Conservation (phyloP, 2,113 vertebrate species). For the Pachycephala philippinensis region DNA sequence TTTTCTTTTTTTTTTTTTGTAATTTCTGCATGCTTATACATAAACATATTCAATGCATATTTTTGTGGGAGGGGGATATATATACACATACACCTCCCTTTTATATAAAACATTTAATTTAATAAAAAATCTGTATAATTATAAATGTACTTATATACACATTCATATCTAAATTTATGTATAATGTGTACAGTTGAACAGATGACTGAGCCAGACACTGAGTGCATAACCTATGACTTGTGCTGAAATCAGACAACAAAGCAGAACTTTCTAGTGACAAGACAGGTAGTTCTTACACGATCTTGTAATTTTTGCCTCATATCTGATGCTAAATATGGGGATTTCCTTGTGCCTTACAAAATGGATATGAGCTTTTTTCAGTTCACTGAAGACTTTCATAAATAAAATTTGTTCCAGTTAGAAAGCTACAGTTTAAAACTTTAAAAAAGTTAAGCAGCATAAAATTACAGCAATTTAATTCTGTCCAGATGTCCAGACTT, state of each 20-base stretch:
- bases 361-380: not conserved
- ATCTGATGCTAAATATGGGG: not conserved
- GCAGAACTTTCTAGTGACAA: not conserved
- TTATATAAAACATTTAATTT: not conserved
- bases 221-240: not conserved
- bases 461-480: not conserved
- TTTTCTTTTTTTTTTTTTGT: not conserved
- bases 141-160: not conserved
- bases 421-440: not conserved
- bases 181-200: fast-evolving
- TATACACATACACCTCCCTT: not conserved
- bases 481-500: not conserved
- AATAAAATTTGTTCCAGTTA: not conserved
- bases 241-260: not conserved
- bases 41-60: not conserved
- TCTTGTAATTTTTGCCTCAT: not conserved
- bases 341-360: not conserved
- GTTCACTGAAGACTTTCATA: not conserved
- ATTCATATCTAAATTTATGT: not conserved
- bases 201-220: not conserved
- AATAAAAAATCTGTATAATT: not conserved
- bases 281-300: not conserved
- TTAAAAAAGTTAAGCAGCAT: not conserved
- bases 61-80: not conserved
- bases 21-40: not conserved